phyloP scores from a whole-genome alignment of 2,113 vertebrate species.

The Cyphomyrus discorhynchus region DNA sequence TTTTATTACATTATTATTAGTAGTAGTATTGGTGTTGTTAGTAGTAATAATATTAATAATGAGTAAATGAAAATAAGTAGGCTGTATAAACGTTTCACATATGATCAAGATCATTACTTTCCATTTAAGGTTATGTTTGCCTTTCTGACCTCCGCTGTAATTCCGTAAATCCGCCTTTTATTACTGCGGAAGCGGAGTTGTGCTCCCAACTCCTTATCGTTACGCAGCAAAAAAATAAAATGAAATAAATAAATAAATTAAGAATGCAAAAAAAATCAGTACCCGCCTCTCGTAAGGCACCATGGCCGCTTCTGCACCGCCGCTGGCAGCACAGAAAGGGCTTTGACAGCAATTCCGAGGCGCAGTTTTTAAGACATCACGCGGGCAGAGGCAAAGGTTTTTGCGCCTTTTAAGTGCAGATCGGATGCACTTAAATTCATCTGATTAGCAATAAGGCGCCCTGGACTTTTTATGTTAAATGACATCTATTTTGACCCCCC shows the following conservation, averaged over 20 bases:
- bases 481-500: not conserved
- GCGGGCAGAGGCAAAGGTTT: not conserved
- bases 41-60: not conserved
- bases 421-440: not conserved
- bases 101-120: not conserved
- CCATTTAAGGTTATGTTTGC: conserved; percentile 5
- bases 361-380: not conserved
- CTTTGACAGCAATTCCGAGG: not conserved
- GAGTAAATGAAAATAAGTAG: not conserved
- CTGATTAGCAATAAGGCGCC: not conserved
- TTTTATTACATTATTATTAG: not conserved
- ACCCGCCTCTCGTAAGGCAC: not conserved
- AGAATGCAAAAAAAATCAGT: not conserved
- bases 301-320: not conserved
- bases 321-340: not conserved
- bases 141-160: not conserved
- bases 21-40: not conserved
- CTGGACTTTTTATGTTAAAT: not conserved
- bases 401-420: not conserved
- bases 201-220: conserved; percentile 26
- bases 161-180: conserved; percentile 35
- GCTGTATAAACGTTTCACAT: not conserved
- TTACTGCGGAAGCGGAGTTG: conserved; percentile 45
- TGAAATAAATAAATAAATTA: conserved; percentile 22
- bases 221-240: conserved; percentile 53